Base-by-base conservation (phyloP, 1,140 invertebrate species). In the Temnothorax curvispinosus region DNA sequence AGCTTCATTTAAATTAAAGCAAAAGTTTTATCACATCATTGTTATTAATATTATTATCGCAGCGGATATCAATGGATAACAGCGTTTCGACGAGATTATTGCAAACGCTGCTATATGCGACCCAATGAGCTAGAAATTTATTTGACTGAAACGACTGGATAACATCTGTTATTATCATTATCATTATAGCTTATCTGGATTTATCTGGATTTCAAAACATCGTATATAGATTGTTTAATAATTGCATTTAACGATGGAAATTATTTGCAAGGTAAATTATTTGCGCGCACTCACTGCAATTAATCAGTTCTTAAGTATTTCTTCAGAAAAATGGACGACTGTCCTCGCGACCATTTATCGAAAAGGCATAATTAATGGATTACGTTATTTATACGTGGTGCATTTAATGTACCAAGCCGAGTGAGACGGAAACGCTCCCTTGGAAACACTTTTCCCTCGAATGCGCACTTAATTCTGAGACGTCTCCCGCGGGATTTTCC, bases 371-470 rank as follows among this genome's bases (percentile, higher is more conserved):
- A 60, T 74, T 72, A 58, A 71, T 58, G 18, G 3, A 72, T 82
- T 44, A 9, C n/a, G 18, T 72, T 71, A 82, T 35, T 72, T 72
- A 65, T 50, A 35, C 15, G 21, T 11, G 32, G 62, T 27, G 60
- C 76, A 35, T 47, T 82, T 82, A 74, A 82, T 82, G 18, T 54
- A 47, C 8, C 35, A 7, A 13, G 21, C 5, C 27, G 27, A 32
- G 11, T 44, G 38, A 81, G 18, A 65, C 32, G 56, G 5, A 80
- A 54, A 67, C 47, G 47, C 21, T 38, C 41, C 13, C 9, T n/a
- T 27, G 41, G 35, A 80, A 80, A 80, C 76, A 35, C n/a, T 54
- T 69, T 69, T 54, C 13, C 47, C 13, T 80, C 47, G 15, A 69
- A 52, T 69, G 38, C 50, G 5, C 47, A 56, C 65, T 81, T 71